Evolutionary conservation across 35 echinoderm and acorn worm species (phyloP), one percentile per base, ranked within the genome.

Genomic region (Heliocidaris tuberculata): DNA sequence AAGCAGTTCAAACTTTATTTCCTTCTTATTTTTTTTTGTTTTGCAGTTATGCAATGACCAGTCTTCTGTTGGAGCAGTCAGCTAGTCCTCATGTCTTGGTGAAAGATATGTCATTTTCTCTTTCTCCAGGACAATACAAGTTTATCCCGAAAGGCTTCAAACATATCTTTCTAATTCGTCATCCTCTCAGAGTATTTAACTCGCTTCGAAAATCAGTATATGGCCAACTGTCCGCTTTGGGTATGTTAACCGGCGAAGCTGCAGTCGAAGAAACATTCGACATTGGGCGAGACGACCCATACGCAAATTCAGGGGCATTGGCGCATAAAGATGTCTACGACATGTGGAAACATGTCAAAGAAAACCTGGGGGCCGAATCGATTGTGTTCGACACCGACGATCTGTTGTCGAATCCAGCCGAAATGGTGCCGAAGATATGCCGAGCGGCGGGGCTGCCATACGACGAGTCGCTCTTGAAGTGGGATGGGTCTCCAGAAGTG

Each of bases 371-470:
- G 13, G 48, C 88, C 0, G 50, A 94, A 5, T 93, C 96, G 4
- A 48, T 95, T 11, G 56, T 97, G n/a, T 93, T 97, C 11, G 96
- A 97, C 86, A 19, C 93, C 17, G 96, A 97, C 61, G 96, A 97
- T 60, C 86, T 97, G 9, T 15, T 95, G 7, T 31, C 59, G 48
- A 94, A 97, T 47, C 96, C 96, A 7, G 92, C 47, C 47, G 90
- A 86, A 7, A 86, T 94, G 19, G 27, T 97, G 30, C 89, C 92
- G 54, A 24, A 90, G 29, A 95, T 92, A 60, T 97, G 95, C 78
- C 17, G 92, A 49, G 70, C 59, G 24, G 85, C 92, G 2, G 88
- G 94, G 24, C 32, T 97, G 13, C 95, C 92, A 24, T 97, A 94
- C 59, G 48, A 42, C 70, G 88, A 95, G 49, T 35, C 85, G 12